These are phyloP conservation scores for Psix sp. DNA, from an alignment of 1,140 invertebrate species.

Conservation along the genomic window DNA sequence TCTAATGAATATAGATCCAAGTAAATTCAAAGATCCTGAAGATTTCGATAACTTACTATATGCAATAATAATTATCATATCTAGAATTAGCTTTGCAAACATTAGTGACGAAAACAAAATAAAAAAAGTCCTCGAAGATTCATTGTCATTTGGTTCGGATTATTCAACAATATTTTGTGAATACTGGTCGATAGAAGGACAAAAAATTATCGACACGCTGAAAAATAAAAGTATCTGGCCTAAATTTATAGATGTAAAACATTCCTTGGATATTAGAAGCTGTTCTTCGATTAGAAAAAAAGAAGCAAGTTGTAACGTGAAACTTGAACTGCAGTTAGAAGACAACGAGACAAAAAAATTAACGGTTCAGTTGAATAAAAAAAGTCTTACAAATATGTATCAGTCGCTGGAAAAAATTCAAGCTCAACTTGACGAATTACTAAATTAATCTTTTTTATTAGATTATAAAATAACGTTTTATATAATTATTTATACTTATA, in stretches of 20 bases:
- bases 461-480: too few species aligned
- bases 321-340: constrained; percentile 65
- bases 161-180: constrained; percentile 65
- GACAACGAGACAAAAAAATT: constrained; percentile 48
- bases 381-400: constrained; percentile 65
- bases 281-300: constrained; percentile 66
- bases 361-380: constrained; percentile 69
- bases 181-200: constrained; percentile 67
- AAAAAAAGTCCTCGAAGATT: neutral
- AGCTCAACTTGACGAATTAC: constrained; percentile 68
- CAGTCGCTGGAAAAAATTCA: constrained; percentile 70
- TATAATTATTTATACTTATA: too few species aligned
- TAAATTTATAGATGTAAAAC: constrained; percentile 69
- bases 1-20: too few species aligned
- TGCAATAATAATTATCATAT: too few species aligned
- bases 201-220: constrained; percentile 65
- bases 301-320: constrained; percentile 62
- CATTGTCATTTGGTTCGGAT: constrained; percentile 62
- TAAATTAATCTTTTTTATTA: constrained; percentile 59
- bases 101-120: neutral
- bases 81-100: constrained; percentile 65
- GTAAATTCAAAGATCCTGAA: too few species aligned
- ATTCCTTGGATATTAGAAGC: constrained; percentile 68
- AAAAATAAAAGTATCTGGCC: constrained; percentile 69
- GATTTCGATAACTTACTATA: too few species aligned